Evolutionary conservation across 2,888 invertebrate species (phyloP), one percentile per base, ranked within the genome.

Genomic region (Biston betularia): DNA sequence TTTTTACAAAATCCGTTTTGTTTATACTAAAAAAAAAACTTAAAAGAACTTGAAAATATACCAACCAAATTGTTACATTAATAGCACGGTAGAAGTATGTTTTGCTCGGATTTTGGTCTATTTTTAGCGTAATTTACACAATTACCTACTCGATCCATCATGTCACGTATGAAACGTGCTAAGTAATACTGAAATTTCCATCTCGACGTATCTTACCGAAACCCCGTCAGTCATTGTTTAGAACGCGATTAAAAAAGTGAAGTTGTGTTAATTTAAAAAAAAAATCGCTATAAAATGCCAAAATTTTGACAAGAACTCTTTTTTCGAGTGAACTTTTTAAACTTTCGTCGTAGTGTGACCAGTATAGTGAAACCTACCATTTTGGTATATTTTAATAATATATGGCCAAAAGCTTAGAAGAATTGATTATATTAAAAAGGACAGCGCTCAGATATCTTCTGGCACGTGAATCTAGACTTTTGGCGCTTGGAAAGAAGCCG

Each of bases 331-430:
- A 56, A 49, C 24, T 24, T 24, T 24, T 24, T 24, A 24, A 24
- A 24, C 1, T 24, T 24, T 24, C 3, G 24, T 3, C 3, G 24
- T 24, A 61, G 65, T 65, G 65, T 56, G 49, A 49, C 55, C 54
- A 66, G 52, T 53, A 24, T 6, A 24, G 40, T 10, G 15, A 48
- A 34, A 45, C 24, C 24, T 44, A 44, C 6, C 42, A 38, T 68
- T 68, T 38, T 59, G 48, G 46, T 60, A 40, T 12, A 14, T 35
- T 67, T 60, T 15, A 48, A 11, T 48, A 35, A 45, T 86, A 72
- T 86, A 92, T 92, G 91, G 92, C 92, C 72, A 88, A 71, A 72
- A 88, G 74, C 67, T 71, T 91, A 52, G 90, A 92, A 76, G 92
- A 92, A 49, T 69, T 92, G 35, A 84, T 90, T 44, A 75, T 90